phyloP scores from a whole-genome alignment of 2,888 invertebrate genomes.

The Hydraecia micacea region DNA sequence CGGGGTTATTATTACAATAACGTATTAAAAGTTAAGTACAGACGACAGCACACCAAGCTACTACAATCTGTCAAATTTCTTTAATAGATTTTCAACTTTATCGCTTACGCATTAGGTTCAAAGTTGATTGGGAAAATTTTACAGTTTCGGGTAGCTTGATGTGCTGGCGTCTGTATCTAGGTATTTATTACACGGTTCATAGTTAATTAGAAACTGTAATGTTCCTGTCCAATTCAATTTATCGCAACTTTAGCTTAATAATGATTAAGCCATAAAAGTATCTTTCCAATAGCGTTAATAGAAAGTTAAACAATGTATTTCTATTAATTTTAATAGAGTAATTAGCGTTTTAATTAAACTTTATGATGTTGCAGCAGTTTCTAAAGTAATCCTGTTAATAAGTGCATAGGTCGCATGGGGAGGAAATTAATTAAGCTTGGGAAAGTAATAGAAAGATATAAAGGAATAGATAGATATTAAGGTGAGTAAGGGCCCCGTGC shows the following conservation, averaged over 20 bases:
- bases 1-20: too few relatives aligned
- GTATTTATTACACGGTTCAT: not conserved
- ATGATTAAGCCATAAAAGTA: conserved; percentile 19
- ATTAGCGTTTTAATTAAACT: conserved; percentile 45
- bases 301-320: conserved; percentile 34
- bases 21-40: not conserved
- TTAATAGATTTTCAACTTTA: too few relatives aligned
- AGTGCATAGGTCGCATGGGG: conserved; percentile 1
- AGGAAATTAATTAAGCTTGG: conserved; percentile 26
- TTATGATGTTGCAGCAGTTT: conserved; percentile 19
- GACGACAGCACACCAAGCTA: too few relatives aligned
- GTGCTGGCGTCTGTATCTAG: too few relatives aligned
- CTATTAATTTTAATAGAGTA: conserved; percentile 38
- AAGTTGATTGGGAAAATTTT: too few relatives aligned
- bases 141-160: too few relatives aligned
- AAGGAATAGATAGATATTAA: not conserved
- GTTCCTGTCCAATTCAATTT: conserved; percentile 30
- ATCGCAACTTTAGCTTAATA: conserved; percentile 11
- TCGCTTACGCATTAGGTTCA: too few relatives aligned
- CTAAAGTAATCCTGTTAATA: conserved; percentile 16
- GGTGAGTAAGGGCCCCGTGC: too few relatives aligned
- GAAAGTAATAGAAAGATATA: not conserved
- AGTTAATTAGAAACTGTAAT: conserved; percentile 16
- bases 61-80: too few relatives aligned
- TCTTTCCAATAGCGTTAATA: conserved; percentile 33